Percentiles rank a stretch among this genome's conserved stretches.
These are phyloP conservation scores for Steromphala cineraria DNA, from an alignment of 2,888 invertebrate species.

Conservation along the genomic window DNA sequence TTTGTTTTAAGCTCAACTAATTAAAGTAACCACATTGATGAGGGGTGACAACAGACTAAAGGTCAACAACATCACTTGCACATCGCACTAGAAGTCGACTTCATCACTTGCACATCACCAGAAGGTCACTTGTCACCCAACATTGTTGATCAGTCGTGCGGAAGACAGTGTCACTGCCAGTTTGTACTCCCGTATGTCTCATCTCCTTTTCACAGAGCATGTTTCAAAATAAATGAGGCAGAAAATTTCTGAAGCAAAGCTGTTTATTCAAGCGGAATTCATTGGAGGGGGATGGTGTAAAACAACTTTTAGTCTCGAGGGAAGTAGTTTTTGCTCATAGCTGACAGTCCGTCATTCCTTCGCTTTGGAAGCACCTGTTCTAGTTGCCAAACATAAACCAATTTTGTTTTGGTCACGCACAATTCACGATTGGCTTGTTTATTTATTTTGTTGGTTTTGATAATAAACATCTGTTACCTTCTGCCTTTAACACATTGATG, in stretches of 20 bases:
- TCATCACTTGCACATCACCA: background rate
- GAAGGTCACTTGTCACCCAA: background rate
- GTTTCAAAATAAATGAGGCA: conserved; percentile 15
- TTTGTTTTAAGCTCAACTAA: too few relatives aligned
- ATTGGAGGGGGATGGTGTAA: background rate
- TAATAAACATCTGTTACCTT: conserved; percentile 5
- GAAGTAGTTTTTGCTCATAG: background rate
- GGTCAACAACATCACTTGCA: background rate
- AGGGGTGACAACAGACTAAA: too few relatives aligned
- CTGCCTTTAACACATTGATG: too few relatives aligned
- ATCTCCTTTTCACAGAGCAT: background rate
- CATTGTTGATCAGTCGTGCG: conserved; percentile 11
- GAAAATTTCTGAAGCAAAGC: conserved; percentile 3
- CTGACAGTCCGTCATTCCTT: background rate
- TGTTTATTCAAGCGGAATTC: conserved; percentile 17
- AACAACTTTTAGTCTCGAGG: background rate
- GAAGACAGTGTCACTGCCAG: background rate
- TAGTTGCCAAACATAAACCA: background rate
- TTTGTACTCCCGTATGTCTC: background rate
- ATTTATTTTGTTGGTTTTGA: background rate
- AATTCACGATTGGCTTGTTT: background rate
- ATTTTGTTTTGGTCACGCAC: conserved; percentile 7
- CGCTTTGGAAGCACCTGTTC: background rate
- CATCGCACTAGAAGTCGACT: too few relatives aligned
- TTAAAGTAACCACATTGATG: too few relatives aligned